These are phyloP conservation scores for Numenius arquata DNA, from an alignment of 2,113 vertebrate species.

Conservation along the genomic window DNA sequence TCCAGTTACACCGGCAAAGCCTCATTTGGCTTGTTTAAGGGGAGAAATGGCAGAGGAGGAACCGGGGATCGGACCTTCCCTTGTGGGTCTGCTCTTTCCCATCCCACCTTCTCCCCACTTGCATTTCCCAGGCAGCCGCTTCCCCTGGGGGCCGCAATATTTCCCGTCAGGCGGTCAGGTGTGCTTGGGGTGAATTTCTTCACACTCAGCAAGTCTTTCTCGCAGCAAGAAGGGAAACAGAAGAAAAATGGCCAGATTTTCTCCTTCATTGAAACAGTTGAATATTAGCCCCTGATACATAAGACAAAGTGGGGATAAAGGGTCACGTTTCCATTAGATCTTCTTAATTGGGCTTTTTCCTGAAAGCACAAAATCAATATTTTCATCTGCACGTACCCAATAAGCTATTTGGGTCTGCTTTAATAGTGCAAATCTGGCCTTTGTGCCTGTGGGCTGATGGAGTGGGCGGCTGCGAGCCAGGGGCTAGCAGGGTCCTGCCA, in stretches of 20 bases:
- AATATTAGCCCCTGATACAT: neutral
- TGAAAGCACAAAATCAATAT: constrained; percentile 35
- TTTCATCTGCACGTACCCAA: neutral
- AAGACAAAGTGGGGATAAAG: neutral
- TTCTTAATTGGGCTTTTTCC: constrained; percentile 45
- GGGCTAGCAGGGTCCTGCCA: neutral
- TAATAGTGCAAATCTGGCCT: neutral
- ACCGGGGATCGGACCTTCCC: rapidly evolving
- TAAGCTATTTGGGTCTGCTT: neutral
- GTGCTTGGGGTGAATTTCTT: neutral
- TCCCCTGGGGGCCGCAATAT: neutral
- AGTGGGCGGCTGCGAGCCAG: neutral
- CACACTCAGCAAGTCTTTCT: neutral
- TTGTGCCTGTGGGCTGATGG: rapidly evolving
- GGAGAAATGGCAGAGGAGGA: neutral
- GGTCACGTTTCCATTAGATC: neutral
- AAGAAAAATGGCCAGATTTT: constrained; percentile 9
- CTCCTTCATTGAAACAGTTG: neutral
- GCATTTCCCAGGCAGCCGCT: neutral
- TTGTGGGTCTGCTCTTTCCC: neutral
- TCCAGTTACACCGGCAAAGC: neutral
- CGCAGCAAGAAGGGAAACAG: neutral
- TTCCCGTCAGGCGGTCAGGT: neutral
- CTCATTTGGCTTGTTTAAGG: neutral
- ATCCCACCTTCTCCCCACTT: neutral